These are phyloP conservation scores for Ceratina calcarata DNA, from an alignment of 1,140 invertebrate species.

Conservation along the genomic window DNA sequence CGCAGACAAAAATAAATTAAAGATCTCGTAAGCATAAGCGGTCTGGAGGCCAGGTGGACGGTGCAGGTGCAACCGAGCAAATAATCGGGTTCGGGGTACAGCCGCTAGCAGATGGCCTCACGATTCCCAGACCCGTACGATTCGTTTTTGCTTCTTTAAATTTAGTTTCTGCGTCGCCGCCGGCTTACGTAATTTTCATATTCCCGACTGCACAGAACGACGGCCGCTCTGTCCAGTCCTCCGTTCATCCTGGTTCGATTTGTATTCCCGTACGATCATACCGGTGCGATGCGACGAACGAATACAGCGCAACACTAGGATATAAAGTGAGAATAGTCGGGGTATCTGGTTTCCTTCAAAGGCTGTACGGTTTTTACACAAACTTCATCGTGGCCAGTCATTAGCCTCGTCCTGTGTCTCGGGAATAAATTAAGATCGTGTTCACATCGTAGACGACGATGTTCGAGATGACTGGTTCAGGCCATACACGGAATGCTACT, in stretches of 20 bases:
- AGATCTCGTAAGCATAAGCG: slow-evolving; percentile 27
- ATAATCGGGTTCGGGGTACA: slow-evolving; percentile 7
- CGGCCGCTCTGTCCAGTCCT: background rate
- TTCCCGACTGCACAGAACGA: background rate
- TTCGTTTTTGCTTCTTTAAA: slow-evolving; percentile 45
- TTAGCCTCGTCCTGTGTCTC: background rate
- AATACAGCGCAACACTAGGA: too few relatives aligned
- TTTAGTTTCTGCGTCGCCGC: slow-evolving; percentile 43
- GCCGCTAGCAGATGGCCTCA: slow-evolving; percentile 24
- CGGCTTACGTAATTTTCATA: slow-evolving; percentile 40
- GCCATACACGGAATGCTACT: background rate
- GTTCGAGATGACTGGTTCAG: background rate
- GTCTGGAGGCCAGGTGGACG: slow-evolving; percentile 50
- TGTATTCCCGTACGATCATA: too few relatives aligned
- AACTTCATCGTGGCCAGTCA: background rate
- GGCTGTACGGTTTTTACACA: too few relatives aligned
- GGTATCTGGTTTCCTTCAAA: too few relatives aligned
- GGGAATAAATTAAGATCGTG: slow-evolving; percentile 13
- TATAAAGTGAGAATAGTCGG: background rate
- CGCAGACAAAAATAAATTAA: slow-evolving; percentile 27
- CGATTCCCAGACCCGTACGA: slow-evolving; percentile 5
- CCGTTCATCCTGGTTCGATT: too few relatives aligned
- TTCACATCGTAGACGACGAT: background rate
- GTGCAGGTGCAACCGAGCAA: slow-evolving; percentile 53
- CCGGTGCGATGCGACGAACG: too few relatives aligned